These are phyloP conservation scores for Sebastes miniatus DNA, from an alignment of 2,797 vertebrate species.

Conservation along the genomic window DNA sequence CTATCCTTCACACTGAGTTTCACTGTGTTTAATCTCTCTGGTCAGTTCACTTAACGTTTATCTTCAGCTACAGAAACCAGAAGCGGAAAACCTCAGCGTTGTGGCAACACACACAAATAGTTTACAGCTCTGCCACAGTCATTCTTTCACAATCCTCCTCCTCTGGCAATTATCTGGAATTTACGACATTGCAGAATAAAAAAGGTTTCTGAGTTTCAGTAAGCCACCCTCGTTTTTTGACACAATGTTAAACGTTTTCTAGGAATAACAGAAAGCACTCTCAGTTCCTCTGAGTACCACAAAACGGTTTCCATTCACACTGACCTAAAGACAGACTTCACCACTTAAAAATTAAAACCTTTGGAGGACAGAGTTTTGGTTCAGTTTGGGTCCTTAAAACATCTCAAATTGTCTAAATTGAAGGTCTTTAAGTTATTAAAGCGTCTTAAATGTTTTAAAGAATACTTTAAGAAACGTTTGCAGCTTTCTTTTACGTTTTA, in stretches of 20 bases:
- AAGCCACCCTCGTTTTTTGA: background rate
- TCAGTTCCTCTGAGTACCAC: background rate
- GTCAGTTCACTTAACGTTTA: background rate
- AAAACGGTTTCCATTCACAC: background rate
- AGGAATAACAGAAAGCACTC: background rate
- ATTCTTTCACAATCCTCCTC: constrained; percentile 1
- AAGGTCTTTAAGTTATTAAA: background rate
- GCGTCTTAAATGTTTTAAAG: background rate
- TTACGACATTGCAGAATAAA: constrained; percentile 11
- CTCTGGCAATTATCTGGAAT: constrained; percentile 19
- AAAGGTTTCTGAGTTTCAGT: background rate
- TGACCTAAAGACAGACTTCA: background rate
- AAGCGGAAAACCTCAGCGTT: constrained; percentile 21
- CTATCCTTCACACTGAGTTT: rapidly evolving
- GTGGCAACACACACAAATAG: background rate
- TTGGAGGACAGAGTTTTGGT: background rate
- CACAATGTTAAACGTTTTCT: background rate
- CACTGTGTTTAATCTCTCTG: background rate
- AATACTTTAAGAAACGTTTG: background rate
- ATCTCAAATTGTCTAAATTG: background rate
- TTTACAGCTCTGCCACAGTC: background rate
- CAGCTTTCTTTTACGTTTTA: background rate
- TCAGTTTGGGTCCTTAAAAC: background rate
- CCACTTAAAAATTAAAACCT: background rate
- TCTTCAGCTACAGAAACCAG: constrained; percentile 10